Percentiles rank a stretch among this genome's conserved stretches.
phyloP scores from a whole-genome alignment of 53 echinoderm and acorn worm species.

The Astropecten irregularis region DNA sequence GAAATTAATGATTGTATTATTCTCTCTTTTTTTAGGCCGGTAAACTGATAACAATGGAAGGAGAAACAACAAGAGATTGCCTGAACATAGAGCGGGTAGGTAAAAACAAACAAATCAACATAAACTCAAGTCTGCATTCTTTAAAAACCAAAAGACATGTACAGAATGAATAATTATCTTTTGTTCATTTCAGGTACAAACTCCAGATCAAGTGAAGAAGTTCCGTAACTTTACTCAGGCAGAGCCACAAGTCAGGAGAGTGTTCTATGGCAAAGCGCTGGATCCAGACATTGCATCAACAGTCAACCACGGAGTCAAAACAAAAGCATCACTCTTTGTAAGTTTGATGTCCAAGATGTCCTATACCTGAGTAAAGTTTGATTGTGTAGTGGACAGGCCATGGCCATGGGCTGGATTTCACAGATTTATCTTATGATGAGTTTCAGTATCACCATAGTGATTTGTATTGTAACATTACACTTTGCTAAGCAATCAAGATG shows the following conservation, averaged over 20 bases:
- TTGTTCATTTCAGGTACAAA: slow-evolving; percentile 68
- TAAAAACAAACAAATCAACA: slow-evolving; percentile 7
- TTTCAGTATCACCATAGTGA: too few species aligned
- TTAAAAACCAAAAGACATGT: background rate
- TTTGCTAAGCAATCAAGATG: too few species aligned
- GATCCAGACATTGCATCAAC: slow-evolving; percentile 90
- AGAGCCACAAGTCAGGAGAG: slow-evolving; percentile 81
- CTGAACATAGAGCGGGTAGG: slow-evolving; percentile 89
- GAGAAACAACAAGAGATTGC: slow-evolving; percentile 93
- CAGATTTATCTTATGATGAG: too few species aligned
- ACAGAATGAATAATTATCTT: background rate
- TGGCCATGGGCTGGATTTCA: too few species aligned
- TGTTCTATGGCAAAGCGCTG: slow-evolving; percentile 91
- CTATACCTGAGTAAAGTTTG: too few species aligned
- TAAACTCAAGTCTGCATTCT: background rate
- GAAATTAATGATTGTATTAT: too few species aligned
- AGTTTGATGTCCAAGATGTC: slow-evolving; percentile 24
- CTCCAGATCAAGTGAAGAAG: slow-evolving; percentile 96
- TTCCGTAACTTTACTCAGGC: slow-evolving; percentile 95
- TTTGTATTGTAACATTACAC: too few species aligned
- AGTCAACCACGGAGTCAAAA: slow-evolving; percentile 81
- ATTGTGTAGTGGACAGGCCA: too few species aligned
- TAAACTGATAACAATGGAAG: slow-evolving; percentile 89
- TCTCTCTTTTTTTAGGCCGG: slow-evolving; percentile 75
- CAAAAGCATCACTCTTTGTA: slow-evolving; percentile 81